These are phyloP conservation scores for Speoplatyrhinus poulsoni DNA, from an alignment of 2,113 vertebrate species.

Conservation along the genomic window DNA sequence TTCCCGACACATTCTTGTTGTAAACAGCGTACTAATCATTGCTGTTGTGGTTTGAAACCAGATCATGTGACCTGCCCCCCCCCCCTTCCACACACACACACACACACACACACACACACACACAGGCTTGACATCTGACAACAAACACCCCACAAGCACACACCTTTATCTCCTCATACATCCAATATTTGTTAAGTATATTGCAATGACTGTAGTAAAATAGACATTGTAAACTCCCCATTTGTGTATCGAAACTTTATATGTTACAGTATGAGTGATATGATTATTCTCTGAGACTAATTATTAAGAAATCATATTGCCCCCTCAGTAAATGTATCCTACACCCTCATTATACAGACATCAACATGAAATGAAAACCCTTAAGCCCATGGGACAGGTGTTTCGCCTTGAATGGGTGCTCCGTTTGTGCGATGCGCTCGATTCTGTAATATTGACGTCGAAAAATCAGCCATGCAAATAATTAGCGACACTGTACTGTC, in stretches of 20 bases:
- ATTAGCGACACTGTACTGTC: constrained; percentile 63
- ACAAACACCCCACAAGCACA: too few species aligned
- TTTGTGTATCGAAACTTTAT: too few species aligned
- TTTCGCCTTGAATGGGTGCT: constrained; percentile 12
- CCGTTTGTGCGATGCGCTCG: constrained; percentile 29
- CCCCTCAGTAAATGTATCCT: background rate
- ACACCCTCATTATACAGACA: background rate
- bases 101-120: constrained; percentile 15
- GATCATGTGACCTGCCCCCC: background rate
- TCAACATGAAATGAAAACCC: constrained; percentile 1
- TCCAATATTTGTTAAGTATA: too few species aligned
- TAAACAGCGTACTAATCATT: too few species aligned
- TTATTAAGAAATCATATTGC: background rate
- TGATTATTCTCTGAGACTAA: too few species aligned
- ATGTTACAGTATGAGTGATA: too few species aligned
- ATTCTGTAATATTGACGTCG: constrained; percentile 56
- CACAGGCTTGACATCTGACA: too few species aligned
- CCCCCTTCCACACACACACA: constrained; percentile 9
- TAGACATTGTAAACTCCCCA: too few species aligned
- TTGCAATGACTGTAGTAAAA: too few species aligned
- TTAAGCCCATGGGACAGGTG: constrained; percentile 17
- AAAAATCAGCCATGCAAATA: constrained; percentile 69
- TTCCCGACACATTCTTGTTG: too few species aligned
- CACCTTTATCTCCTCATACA: too few species aligned
- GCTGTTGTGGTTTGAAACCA: too few species aligned